A percentile compares a stretch with the other conserved stretches of the same genome.
These are phyloP conservation scores for Leptinotarsa defecta DNA, from an alignment of 1,140 invertebrate genomes.

Conservation along the genomic window DNA sequence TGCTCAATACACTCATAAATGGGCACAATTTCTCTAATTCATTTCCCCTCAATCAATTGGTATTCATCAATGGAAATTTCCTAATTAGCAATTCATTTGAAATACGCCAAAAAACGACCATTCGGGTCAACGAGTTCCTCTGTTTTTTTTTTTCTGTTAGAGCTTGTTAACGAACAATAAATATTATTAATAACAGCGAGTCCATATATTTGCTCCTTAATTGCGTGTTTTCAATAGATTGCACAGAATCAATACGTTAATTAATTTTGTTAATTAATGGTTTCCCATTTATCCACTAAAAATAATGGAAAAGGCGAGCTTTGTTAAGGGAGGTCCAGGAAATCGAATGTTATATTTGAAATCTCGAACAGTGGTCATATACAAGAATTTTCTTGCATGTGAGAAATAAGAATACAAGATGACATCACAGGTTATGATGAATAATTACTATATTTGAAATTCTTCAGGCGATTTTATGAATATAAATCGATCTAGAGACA, in stretches of 20 bases:
- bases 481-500: too few species aligned
- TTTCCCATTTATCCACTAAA: neutral
- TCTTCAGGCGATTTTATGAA: too few species aligned
- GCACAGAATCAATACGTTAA: neutral
- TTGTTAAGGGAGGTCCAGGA: neutral
- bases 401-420: too few species aligned
- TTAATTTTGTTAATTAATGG: neutral
- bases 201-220: neutral
- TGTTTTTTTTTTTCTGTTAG: neutral
- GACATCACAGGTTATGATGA: too few species aligned
- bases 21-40: neutral
- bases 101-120: neutral
- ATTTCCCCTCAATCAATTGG: neutral
- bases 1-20: too few species aligned
- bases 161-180: conserved; percentile 3
- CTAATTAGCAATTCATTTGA: neutral
- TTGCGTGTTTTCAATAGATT: neutral
- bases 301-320: neutral
- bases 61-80: neutral
- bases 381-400: too few species aligned
- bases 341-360: too few species aligned
- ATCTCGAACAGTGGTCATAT: too few species aligned
- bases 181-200: neutral
- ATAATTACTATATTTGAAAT: too few species aligned
- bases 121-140: neutral